These are phyloP conservation scores for Dipus sagitta DNA, from an alignment of 2,797 vertebrate species.

Conservation along the genomic window DNA sequence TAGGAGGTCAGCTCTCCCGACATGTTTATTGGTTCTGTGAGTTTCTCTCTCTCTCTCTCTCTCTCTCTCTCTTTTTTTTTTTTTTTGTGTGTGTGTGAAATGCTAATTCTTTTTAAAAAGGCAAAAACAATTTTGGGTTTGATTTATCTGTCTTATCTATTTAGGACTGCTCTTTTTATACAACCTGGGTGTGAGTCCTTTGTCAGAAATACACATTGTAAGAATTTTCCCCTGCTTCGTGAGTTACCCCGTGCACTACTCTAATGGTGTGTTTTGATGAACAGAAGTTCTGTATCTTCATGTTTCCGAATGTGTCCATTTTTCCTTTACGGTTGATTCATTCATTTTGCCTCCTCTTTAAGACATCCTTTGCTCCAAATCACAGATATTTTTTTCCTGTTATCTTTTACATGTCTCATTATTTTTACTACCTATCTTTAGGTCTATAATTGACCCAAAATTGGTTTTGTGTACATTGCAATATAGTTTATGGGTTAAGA, in stretches of 20 bases:
- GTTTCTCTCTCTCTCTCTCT: no score
- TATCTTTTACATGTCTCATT: background rate
- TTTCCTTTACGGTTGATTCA: background rate
- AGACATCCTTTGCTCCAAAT: background rate
- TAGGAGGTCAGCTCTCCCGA: background rate
- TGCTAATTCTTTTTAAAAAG: background rate
- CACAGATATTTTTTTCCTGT: background rate
- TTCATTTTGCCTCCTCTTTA: background rate
- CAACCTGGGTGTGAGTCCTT: background rate
- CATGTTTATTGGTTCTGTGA: background rate
- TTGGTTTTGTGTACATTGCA: background rate
- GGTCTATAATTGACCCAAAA: background rate
- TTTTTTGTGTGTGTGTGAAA: background rate
- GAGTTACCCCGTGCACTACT: background rate
- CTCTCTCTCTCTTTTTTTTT: no score
- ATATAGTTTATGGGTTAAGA: background rate
- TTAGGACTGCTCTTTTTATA: background rate
- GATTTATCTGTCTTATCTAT: background rate
- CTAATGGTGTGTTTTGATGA: conserved; percentile 17
- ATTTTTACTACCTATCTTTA: background rate
- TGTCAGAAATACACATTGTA: background rate
- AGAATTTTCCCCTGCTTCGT: background rate
- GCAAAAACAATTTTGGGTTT: background rate
- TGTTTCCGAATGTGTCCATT: background rate
- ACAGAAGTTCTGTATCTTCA: background rate